These are phyloP conservation scores for Maniola jurtina DNA, from an alignment of 1,140 invertebrate genomes.

Conservation along the genomic window DNA sequence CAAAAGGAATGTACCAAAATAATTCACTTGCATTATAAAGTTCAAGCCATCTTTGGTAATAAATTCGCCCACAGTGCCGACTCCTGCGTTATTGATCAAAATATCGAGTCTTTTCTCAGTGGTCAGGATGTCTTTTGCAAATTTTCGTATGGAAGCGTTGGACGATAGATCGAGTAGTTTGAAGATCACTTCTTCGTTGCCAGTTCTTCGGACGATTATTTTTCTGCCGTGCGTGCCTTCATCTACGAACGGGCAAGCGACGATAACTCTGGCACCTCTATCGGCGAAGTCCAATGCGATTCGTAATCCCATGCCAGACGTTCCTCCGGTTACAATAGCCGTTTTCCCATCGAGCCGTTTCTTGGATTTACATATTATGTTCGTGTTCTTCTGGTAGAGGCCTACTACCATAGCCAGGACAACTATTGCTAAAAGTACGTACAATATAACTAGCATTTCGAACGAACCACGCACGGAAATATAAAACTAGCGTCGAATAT, in stretches of 20 bases:
- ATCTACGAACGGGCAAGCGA: slow-evolving; percentile 83
- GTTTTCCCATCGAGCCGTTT: slow-evolving; percentile 81
- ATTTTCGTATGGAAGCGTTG: slow-evolving; percentile 46
- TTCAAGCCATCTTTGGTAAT: slow-evolving; percentile 84
- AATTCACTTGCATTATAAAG: slow-evolving; percentile 82
- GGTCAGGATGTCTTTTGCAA: slow-evolving; percentile 64
- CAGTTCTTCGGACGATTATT: slow-evolving; percentile 46
- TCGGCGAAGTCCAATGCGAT: slow-evolving; percentile 83
- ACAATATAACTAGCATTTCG: slow-evolving; percentile 42
- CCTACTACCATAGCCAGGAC: slow-evolving; percentile 38
- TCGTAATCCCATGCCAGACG: slow-evolving; percentile 90
- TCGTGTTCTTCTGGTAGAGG: slow-evolving; percentile 57
- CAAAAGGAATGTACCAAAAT: slow-evolving; percentile 85
- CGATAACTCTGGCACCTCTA: slow-evolving; percentile 84
- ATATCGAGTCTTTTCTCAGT: slow-evolving; percentile 80
- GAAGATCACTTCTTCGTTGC: slow-evolving; percentile 50
- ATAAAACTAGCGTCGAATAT: neutral
- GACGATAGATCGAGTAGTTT: slow-evolving; percentile 56
- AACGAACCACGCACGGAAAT: neutral
- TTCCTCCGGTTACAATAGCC: slow-evolving; percentile 89
- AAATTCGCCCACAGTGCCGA: slow-evolving; percentile 68
- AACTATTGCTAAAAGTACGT: slow-evolving; percentile 33
- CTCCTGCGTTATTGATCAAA: slow-evolving; percentile 87
- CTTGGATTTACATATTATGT: slow-evolving; percentile 48
- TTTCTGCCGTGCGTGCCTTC: slow-evolving; percentile 66